Evolutionary conservation across 2,797 vertebrate species (phyloP).

Genomic region (Spea hammondii): DNA sequence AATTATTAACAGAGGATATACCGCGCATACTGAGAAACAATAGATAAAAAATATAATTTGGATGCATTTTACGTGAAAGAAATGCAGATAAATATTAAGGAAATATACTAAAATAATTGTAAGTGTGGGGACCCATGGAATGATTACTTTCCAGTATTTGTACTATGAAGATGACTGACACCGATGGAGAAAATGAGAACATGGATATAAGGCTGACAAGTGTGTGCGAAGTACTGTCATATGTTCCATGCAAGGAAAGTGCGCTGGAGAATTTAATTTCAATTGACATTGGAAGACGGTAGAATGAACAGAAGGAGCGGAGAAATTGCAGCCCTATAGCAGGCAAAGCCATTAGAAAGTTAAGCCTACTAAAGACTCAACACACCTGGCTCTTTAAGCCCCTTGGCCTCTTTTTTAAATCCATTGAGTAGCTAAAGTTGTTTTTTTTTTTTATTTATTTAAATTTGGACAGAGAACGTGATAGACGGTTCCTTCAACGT

Average conservation of each 20-base stretch:
- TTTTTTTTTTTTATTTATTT: neutral
- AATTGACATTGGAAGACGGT: conserved; percentile 1
- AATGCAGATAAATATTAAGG: too few relatives aligned
- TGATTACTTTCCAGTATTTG: neutral
- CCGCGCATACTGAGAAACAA: too few relatives aligned
- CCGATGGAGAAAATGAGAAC: neutral
- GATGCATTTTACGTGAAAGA: too few relatives aligned
- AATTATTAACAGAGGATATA: too few relatives aligned
- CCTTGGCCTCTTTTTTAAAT: neutral
- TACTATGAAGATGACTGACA: neutral
- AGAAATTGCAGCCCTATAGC: neutral
- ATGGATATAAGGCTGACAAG: neutral
- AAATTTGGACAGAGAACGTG: neutral
- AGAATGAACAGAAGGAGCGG: neutral
- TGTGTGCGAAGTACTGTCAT: neutral
- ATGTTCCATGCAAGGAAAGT: neutral
- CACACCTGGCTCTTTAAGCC: neutral
- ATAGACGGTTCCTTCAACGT: too few relatives aligned
- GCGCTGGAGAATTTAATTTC: neutral
- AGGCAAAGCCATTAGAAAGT: neutral
- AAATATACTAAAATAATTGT: neutral
- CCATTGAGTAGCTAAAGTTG: neutral
- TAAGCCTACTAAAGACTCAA: neutral
- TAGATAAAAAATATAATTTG: too few relatives aligned
- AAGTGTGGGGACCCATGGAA: neutral